A percentile compares a stretch with the other conserved stretches of the same genome.
phyloP scores from a whole-genome alignment of 2,113 vertebrate species.

The Falcunculus frontatus region DNA sequence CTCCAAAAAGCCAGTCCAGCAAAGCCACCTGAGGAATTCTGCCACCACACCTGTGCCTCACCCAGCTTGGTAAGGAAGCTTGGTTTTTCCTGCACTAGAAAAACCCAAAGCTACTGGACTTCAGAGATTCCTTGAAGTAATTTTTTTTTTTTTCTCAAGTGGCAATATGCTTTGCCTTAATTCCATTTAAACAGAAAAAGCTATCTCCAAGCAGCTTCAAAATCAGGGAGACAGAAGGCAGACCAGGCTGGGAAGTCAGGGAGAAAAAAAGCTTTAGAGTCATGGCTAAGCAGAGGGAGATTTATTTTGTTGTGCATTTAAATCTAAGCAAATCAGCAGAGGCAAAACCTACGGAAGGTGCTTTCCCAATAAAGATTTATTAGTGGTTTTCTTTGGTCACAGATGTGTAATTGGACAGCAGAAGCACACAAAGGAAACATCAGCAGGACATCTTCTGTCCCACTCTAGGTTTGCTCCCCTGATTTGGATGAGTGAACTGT shows the following conservation, averaged over 20 bases:
- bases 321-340: background rate
- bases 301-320: background rate
- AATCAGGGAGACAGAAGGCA: background rate
- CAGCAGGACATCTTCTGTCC: background rate
- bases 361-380: background rate
- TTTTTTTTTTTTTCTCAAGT: background rate
- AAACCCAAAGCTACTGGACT: background rate
- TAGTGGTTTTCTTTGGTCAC: background rate
- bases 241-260: background rate
- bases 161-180: background rate
- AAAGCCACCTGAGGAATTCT: background rate
- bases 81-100: background rate
- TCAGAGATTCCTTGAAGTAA: background rate
- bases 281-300: background rate
- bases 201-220: background rate
- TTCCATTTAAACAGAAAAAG: background rate
- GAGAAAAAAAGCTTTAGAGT: background rate
- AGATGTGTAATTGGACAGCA: background rate
- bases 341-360: background rate
- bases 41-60: background rate
- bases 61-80: background rate
- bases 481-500: background rate
- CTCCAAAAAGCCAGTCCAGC: background rate
- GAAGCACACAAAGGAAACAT: background rate
- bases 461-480: background rate